Evolutionary conservation across 2,888 invertebrate species (phyloP).

Genomic region (Urechis unicinctus): DNA sequence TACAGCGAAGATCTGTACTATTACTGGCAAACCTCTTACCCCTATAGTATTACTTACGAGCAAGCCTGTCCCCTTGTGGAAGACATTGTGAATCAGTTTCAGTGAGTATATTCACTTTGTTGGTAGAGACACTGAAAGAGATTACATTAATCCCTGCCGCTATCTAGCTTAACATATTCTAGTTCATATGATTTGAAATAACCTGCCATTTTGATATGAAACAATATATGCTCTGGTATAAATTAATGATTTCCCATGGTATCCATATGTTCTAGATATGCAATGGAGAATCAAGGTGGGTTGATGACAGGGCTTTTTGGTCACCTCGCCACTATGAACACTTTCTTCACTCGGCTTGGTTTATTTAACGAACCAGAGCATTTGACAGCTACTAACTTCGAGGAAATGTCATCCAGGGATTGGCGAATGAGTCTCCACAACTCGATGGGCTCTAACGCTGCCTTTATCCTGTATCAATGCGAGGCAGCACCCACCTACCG

Average conservation of each 20-base stretch:
- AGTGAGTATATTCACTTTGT: no score
- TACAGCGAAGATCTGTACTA: constrained; percentile 9
- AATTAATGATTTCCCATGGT: no score
- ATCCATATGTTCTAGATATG: no score
- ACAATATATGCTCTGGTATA: no score
- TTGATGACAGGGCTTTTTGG: background rate
- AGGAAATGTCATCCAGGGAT: background rate
- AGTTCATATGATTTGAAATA: no score
- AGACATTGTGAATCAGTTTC: constrained; percentile 2
- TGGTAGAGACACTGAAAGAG: no score
- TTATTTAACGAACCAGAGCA: constrained; percentile 2
- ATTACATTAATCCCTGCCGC: no score
- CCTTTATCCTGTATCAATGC: constrained; percentile 4
- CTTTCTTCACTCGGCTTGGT: constrained; percentile 3
- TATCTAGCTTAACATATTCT: no score
- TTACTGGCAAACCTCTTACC: constrained; percentile 8
- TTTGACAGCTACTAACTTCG: constrained; percentile 2
- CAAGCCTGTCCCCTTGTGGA: constrained; percentile 6
- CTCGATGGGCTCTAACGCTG: constrained; percentile 8
- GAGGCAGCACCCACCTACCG: background rate
- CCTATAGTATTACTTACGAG: constrained; percentile 6
- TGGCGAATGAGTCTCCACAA: constrained; percentile 1
- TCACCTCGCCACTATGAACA: constrained; percentile 3
- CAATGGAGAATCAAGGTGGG: background rate
- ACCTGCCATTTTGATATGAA: no score